Conservation (phyloP, 2,797 vertebrate genomes). For the Phyllotis vaccarum region DNA sequence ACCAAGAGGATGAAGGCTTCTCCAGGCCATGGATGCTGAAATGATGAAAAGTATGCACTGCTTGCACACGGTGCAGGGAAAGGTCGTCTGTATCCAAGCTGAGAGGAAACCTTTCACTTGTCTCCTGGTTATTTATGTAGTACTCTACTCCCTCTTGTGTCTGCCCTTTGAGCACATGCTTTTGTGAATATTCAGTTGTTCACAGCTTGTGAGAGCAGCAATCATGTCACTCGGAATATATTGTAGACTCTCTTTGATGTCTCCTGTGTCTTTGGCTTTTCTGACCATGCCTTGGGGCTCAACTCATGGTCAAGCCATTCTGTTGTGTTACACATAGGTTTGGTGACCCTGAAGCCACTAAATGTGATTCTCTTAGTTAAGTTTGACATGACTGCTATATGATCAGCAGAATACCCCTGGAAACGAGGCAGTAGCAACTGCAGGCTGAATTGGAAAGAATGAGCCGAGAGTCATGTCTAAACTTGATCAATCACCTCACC, state of each 20-base stretch:
- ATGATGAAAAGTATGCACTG: not conserved
- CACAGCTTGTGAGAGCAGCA: not conserved
- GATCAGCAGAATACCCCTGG: not conserved
- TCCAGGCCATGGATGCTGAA: not conserved
- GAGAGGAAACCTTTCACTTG: not conserved
- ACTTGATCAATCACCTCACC: not conserved
- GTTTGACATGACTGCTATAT: too few relatives aligned
- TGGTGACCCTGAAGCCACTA: not conserved
- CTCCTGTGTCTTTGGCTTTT: conserved; percentile 5
- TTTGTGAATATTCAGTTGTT: conserved; percentile 2
- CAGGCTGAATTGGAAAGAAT: not conserved
- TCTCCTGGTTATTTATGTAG: not conserved
- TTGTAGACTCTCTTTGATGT: not conserved
- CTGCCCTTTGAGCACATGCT: not conserved
- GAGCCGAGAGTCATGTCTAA: not conserved
- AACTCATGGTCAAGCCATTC: not conserved
- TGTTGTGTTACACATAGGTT: not conserved
- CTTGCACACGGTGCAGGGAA: not conserved
- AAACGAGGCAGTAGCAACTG: not conserved
- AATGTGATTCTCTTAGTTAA: not conserved
- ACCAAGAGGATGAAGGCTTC: conserved; percentile 31
- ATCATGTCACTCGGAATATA: not conserved
- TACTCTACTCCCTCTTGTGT: not conserved
- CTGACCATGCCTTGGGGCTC: not conserved
- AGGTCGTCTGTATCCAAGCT: not conserved